phyloP scores from a whole-genome alignment of 2,888 invertebrate genomes.

The Tiphia femorata region DNA sequence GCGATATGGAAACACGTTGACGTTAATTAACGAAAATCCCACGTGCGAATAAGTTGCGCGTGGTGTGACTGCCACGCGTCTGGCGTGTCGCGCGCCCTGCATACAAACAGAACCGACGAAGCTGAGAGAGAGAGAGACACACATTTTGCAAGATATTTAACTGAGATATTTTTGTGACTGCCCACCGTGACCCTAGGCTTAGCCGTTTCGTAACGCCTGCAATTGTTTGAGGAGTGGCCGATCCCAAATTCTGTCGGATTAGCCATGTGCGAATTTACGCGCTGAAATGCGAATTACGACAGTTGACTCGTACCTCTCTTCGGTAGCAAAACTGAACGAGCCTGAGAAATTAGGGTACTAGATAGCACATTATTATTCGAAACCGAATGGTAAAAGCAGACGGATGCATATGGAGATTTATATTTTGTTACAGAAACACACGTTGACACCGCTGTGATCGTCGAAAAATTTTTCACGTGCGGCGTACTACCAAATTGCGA shows the following conservation, averaged over 20 bases:
- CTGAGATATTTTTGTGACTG: conserved; percentile 65
- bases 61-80: conserved; percentile 21
- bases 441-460: conserved; percentile 59
- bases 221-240: conserved; percentile 19
- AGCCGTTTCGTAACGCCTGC: conserved; percentile 26
- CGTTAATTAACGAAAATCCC: conserved; percentile 1
- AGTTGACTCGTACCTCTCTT: conserved; percentile 39
- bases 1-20: conserved; percentile 14
- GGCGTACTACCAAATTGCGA: neutral
- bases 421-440: conserved; percentile 68
- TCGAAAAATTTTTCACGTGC: conserved; percentile 30
- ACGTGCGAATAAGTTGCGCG: conserved; percentile 7
- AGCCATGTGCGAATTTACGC: conserved; percentile 21
- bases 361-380: conserved; percentile 56
- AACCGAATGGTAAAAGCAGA: conserved; percentile 57
- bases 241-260: conserved; percentile 31
- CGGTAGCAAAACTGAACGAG: conserved; percentile 17
- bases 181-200: conserved; percentile 42
- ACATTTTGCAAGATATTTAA: conserved; percentile 51
- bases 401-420: conserved; percentile 67
- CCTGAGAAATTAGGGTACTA: conserved; percentile 39
- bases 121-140: conserved; percentile 6
- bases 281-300: conserved; percentile 20
- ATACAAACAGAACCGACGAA: conserved; percentile 13
- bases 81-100: conserved; percentile 17